Conservation (phyloP, 2,113 vertebrate genomes). For the Pteruthius melanotis region DNA sequence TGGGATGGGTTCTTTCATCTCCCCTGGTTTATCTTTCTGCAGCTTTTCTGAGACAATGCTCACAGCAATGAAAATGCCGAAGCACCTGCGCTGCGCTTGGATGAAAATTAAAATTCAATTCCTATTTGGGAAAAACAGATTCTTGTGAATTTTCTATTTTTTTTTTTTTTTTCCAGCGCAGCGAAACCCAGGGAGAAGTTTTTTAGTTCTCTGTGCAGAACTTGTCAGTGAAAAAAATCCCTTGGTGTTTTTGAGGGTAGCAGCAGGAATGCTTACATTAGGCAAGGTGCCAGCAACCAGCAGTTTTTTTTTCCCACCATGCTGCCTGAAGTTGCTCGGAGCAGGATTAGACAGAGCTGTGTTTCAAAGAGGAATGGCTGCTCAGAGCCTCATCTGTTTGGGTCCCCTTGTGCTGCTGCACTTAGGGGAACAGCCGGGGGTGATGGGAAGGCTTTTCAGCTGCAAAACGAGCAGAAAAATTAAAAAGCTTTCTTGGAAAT, state of each 20-base stretch:
- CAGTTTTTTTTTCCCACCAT: conserved; percentile 43
- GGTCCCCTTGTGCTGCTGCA: background rate
- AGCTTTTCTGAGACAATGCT: background rate
- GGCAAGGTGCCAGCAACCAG: conserved; percentile 59
- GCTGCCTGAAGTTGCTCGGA: conserved; percentile 44
- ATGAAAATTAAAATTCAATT: background rate
- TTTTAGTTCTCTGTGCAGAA: background rate
- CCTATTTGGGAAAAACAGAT: background rate
- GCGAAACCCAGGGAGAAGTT: background rate
- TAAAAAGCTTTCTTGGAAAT: background rate
- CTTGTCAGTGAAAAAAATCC: background rate
- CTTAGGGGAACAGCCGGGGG: background rate
- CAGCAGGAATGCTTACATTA: conserved; percentile 49
- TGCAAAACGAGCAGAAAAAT: conserved; percentile 20
- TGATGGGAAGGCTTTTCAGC: background rate
- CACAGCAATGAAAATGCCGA: background rate
- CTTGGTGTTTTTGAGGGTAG: conserved; percentile 12
- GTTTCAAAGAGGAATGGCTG: conserved; percentile 51
- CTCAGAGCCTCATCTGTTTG: background rate
- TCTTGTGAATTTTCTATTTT: background rate
- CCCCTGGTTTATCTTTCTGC: background rate
- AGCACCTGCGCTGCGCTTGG: background rate
- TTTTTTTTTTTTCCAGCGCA: background rate
- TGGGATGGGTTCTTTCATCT: conserved; percentile 22
- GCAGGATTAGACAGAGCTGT: background rate